Conservation (phyloP, 2,888 invertebrate species). For the Galerucella nymphaeae region DNA sequence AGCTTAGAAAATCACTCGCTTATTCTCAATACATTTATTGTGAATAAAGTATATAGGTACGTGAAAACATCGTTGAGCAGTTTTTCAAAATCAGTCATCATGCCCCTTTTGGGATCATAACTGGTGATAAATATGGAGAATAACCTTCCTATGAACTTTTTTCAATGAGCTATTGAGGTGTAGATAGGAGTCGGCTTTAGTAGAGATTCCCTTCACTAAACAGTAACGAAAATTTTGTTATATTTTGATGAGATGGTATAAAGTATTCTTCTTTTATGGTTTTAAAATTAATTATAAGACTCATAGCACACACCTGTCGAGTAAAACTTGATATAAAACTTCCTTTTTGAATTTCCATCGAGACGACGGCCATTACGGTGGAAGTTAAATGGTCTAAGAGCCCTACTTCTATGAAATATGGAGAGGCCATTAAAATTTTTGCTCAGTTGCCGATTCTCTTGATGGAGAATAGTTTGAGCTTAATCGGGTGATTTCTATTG, state of each 20-base stretch:
- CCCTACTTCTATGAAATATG: constrained; percentile 42
- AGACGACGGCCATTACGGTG: constrained; percentile 37
- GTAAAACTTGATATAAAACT: neutral
- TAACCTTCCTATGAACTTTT: too few relatives aligned
- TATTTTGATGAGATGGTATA: neutral
- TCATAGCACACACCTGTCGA: neutral
- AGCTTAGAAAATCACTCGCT: too few relatives aligned
- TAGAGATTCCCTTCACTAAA: too few relatives aligned
- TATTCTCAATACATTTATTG: too few relatives aligned
- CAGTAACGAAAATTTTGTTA: neutral
- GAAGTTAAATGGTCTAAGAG: constrained; percentile 38
- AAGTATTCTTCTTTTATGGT: neutral
- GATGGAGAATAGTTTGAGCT: constrained; percentile 28
- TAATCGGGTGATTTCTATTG: constrained; percentile 28
- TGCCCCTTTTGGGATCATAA: too few relatives aligned
- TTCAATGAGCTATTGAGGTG: too few relatives aligned
- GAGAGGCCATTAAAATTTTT: constrained; percentile 43
- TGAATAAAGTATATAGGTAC: too few relatives aligned
- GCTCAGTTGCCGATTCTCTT: constrained; percentile 42
- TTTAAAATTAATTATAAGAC: neutral
- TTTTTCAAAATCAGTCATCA: too few relatives aligned
- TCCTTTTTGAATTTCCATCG: constrained; percentile 1
- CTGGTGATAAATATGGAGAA: too few relatives aligned
- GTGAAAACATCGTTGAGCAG: too few relatives aligned
- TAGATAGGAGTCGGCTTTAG: too few relatives aligned